phyloP scores from a whole-genome alignment of 2,113 vertebrate species.

The Antechinus stuartii region DNA sequence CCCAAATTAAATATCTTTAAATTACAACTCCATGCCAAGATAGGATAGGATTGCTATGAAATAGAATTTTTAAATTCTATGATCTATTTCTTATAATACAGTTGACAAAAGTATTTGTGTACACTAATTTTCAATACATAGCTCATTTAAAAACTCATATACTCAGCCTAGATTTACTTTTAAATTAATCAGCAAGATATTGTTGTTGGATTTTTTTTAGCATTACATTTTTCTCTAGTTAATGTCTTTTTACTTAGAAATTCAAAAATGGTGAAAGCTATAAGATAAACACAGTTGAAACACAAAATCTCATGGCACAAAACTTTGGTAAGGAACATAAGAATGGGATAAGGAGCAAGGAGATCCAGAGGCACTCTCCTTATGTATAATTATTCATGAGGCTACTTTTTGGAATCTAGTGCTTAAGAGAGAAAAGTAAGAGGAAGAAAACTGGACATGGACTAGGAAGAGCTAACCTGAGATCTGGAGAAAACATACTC shows the following conservation, averaged over 20 bases:
- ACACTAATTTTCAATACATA: not conserved
- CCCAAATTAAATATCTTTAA: not conserved
- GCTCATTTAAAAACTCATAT: not conserved
- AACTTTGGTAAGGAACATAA: not conserved
- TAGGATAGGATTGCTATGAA: not conserved
- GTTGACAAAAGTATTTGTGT: not conserved
- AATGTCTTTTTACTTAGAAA: not conserved
- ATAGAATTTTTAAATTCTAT: not conserved
- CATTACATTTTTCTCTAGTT: not conserved
- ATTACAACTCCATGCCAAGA: not conserved
- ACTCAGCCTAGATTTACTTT: not conserved
- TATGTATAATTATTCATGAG: not conserved
- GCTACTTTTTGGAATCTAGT: not conserved
- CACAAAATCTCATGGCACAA: not conserved
- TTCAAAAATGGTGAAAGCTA: not conserved
- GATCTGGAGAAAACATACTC: not conserved
- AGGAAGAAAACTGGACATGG: not conserved
- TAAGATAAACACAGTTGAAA: not conserved
- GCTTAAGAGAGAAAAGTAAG: not conserved
- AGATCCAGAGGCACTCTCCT: not conserved
- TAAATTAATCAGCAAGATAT: not conserved
- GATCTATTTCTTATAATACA: not conserved
- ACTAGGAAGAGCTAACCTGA: not conserved
- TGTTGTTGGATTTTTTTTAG: not conserved
- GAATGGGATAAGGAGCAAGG: not conserved